Conservation (phyloP, 2,797 vertebrate species). For the Triplophysa bombifrons region DNA sequence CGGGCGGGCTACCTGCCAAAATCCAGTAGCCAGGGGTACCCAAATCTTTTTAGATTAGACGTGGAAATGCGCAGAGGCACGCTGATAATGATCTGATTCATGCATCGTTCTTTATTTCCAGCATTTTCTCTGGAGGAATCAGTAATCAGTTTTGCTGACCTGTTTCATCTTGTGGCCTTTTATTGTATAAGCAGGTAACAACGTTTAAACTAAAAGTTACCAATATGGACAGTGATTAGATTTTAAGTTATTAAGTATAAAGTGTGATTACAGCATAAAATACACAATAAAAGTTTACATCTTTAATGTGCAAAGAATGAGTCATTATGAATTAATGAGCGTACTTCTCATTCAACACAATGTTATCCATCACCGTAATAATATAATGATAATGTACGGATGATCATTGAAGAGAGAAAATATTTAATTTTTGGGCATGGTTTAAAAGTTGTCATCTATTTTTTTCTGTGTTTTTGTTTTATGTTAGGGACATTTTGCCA, state of each 20-base stretch:
- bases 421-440: too few relatives aligned
- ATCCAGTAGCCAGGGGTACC: not conserved
- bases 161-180: constrained; percentile 93
- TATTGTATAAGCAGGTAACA: constrained; percentile 97
- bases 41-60: too few relatives aligned
- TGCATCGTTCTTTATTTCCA: constrained; percentile 54
- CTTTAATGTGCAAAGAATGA: not conserved
- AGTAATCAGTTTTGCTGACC: constrained; percentile 91
- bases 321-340: not conserved
- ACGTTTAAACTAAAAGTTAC: not conserved
- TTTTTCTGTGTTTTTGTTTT: constrained; percentile 36
- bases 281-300: not conserved
- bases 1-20: not conserved
- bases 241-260: not conserved
- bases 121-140: constrained; percentile 93
- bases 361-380: not conserved
- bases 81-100: not conserved
- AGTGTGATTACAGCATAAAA: not conserved
- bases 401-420: not conserved
- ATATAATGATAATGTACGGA: not conserved
- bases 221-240: not conserved
- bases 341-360: not conserved
- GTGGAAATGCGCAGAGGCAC: too few relatives aligned
- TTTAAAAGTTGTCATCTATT: too few relatives aligned
- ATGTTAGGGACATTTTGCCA: constrained; percentile 86